These are phyloP conservation scores for Drosophila grimshawi DNA, from an alignment of 1,140 invertebrate species.

Conservation along the genomic window DNA sequence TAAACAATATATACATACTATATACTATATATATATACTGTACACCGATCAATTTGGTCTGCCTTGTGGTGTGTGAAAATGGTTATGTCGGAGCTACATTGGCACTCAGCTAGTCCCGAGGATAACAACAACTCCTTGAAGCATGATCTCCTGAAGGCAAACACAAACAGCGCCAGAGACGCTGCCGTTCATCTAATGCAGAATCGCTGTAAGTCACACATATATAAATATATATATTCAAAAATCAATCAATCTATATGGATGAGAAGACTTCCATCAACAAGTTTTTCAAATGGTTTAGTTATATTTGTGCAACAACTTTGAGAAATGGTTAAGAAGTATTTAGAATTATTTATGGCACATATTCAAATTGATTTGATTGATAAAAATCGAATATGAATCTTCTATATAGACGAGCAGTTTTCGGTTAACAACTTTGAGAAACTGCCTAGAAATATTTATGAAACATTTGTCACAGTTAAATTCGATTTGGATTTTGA, in stretches of 20 bases:
- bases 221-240: neutral
- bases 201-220: constrained; percentile 79
- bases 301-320: no score
- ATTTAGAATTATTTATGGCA: no score
- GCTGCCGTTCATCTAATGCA: constrained; percentile 79
- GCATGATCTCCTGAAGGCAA: constrained; percentile 77
- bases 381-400: no score
- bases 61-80: constrained; percentile 67
- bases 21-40: constrained; percentile 4
- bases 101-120: constrained; percentile 79
- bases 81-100: constrained; percentile 84
- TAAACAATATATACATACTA: neutral
- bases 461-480: no score
- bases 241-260: no score
- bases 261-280: neutral
- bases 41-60: constrained; percentile 3
- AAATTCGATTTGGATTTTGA: no score
- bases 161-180: constrained; percentile 68
- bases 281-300: neutral
- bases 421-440: no score
- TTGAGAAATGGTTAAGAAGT: no score
- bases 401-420: no score
- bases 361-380: no score
- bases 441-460: no score
- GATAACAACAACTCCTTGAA: constrained; percentile 83